Evolutionary conservation across 2,888 invertebrate species (phyloP), one percentile per base, ranked within the genome.

Genomic region (Noctua fimbriata): DNA sequence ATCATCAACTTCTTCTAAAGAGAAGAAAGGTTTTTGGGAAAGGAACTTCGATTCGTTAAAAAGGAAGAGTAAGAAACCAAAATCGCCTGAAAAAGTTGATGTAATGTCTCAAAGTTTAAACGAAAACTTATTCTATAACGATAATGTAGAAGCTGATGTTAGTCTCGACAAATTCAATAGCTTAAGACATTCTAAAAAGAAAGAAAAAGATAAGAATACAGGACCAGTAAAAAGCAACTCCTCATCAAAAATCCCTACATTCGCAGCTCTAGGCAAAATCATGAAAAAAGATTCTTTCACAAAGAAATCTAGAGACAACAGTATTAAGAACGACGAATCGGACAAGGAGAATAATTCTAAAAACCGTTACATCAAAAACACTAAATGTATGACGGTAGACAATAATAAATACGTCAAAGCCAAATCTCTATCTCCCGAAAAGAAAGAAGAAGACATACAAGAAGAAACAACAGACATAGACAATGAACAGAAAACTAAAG

Each of bases 51-150:
- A 97, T 92, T 97, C 97, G 18, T 87, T 97, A 0, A 97, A 97
- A 92, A 91, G 97, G 0, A 97, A 97, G 79, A 95, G 94, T 75
- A 97, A 96, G 88, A 90, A 91, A 47, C 93, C 90, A n/a, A 97
- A 97, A 91, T 93, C 94, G 0, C 93, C 94, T 0, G 96, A 97
- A 82, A 96, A 96, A 89, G 90, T 93, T 28, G 97, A 97, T 76
- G 88, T 97, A 0, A 97, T 97, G 97, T 97, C 97, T 36, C 97
- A 97, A 73, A 97, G 97, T 91, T 91, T 97, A 24, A 97, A 97
- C 89, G 97, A 97, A 85, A 97, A 97, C 83, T 92, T 97, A 73
- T 96, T 97, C 84, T 97, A 94, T 78, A 96, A 94, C 75, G 96
- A 96, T n/a, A 96, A 93, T 65, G 97, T 97, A 18, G 97, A 97